These are phyloP conservation scores for Cinclus cinclus DNA, from an alignment of 2,113 vertebrate genomes.

Conservation along the genomic window DNA sequence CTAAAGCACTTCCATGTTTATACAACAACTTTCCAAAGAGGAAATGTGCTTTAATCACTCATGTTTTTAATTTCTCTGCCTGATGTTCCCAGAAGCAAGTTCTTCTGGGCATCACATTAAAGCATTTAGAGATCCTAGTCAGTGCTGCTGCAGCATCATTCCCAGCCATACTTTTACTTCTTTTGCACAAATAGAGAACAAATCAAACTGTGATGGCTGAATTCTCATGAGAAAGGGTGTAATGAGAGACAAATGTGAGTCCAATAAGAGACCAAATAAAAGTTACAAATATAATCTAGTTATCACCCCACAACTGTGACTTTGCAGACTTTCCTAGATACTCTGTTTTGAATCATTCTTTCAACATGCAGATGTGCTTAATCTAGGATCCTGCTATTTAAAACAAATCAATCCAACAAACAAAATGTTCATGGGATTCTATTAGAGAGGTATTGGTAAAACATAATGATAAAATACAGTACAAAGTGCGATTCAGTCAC, in stretches of 20 bases:
- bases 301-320: constrained; percentile 39
- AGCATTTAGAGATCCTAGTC: constrained; percentile 31
- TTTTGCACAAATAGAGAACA: constrained; percentile 23
- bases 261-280: background rate
- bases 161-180: background rate
- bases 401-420: background rate
- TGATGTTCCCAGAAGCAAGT: constrained; percentile 27
- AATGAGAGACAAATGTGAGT: constrained; percentile 7
- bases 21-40: constrained; percentile 31
- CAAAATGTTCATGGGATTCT: constrained; percentile 25
- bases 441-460: constrained; percentile 43
- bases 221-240: constrained; percentile 43
- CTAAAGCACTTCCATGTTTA: constrained; percentile 54
- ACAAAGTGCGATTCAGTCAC: background rate
- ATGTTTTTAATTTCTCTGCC: constrained; percentile 19
- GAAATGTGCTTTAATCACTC: constrained; percentile 58
- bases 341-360: constrained; percentile 6
- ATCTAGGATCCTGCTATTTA: background rate
- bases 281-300: constrained; percentile 58
- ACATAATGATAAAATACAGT: constrained; percentile 17
- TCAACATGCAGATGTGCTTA: constrained; percentile 55
- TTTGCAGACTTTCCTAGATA: constrained; percentile 45
- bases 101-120: constrained; percentile 42
- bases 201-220: constrained; percentile 40
- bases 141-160: background rate